phyloP scores from a whole-genome alignment of 2,888 invertebrate species.

The Petrophora chlorosata region DNA sequence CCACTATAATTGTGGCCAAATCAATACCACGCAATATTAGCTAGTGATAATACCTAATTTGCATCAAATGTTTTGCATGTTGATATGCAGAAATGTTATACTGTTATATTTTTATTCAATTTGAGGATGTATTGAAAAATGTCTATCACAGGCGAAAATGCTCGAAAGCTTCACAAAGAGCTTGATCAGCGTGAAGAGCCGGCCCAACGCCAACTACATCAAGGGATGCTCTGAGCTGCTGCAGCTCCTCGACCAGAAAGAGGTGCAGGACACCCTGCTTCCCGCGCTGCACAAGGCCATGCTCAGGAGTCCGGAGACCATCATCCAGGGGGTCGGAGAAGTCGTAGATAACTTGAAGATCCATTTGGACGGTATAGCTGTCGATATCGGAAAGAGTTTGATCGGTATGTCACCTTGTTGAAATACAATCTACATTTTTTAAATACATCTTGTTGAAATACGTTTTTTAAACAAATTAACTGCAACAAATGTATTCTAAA shows the following conservation, averaged over 20 bases:
- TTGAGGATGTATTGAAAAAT: background rate
- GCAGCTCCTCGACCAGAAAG: conserved; percentile 83
- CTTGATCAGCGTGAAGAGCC: conserved; percentile 89
- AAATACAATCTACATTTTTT: background rate
- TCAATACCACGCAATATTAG: too few relatives aligned
- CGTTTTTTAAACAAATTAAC: too few relatives aligned
- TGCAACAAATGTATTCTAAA: too few relatives aligned
- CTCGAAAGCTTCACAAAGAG: conserved; percentile 90
- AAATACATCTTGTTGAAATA: background rate
- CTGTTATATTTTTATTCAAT: too few relatives aligned
- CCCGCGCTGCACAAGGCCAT: conserved; percentile 96
- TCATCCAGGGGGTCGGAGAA: conserved; percentile 90
- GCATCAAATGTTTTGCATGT: too few relatives aligned
- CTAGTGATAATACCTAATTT: too few relatives aligned
- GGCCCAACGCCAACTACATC: conserved; percentile 88
- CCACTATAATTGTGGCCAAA: too few relatives aligned
- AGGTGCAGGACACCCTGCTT: conserved; percentile 89
- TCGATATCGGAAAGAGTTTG: conserved; percentile 91
- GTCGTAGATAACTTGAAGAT: conserved; percentile 88
- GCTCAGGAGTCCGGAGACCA: conserved; percentile 96
- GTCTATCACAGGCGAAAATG: conserved; percentile 78
- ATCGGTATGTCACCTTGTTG: conserved; percentile 81
- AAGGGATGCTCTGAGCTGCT: conserved; percentile 87
- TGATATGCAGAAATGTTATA: too few relatives aligned
- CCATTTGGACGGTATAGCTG: conserved; percentile 90